Percentiles rank a stretch among this genome's conserved stretches.
Evolutionary conservation across 92 coral and sea anemone species (phyloP).

Genomic region (Epizoanthus fatuus): DNA sequence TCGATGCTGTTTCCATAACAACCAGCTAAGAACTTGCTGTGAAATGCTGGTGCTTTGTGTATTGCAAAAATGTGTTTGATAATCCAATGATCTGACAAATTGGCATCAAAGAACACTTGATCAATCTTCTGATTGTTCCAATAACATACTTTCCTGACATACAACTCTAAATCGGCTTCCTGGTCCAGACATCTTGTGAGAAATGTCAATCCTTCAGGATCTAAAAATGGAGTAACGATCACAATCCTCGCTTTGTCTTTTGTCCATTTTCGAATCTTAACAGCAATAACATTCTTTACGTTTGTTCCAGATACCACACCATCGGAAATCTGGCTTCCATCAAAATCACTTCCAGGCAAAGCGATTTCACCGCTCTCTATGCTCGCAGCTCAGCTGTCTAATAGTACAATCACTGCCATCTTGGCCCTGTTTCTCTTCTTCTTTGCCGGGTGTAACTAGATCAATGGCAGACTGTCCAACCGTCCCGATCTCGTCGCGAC

Average conservation of each 20-base stretch:
- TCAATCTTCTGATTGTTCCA: slow-evolving; percentile 53
- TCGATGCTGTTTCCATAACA: slow-evolving; percentile 42
- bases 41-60: slow-evolving; percentile 27
- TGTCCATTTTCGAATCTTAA: slow-evolving; percentile 10
- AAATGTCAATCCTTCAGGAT: slow-evolving; percentile 33
- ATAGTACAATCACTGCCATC: background rate
- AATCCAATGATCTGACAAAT: slow-evolving; percentile 15
- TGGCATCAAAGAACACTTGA: slow-evolving; percentile 11
- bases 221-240: slow-evolving; percentile 43
- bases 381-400: background rate
- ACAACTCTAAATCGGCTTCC: slow-evolving; percentile 9
- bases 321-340: background rate
- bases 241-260: slow-evolving; percentile 24
- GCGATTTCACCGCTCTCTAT: background rate
- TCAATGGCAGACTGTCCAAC: no score
- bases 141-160: slow-evolving; percentile 15
- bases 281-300: background rate
- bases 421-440: background rate
- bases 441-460: background rate
- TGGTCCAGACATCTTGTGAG: background rate
- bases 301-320: slow-evolving; percentile 6
- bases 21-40: slow-evolving; percentile 57
- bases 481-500: no score
- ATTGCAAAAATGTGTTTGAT: slow-evolving; percentile 8
- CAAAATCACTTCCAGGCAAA: background rate